Conservation (phyloP, 2,113 vertebrate genomes). For the Leucosticte australis region DNA sequence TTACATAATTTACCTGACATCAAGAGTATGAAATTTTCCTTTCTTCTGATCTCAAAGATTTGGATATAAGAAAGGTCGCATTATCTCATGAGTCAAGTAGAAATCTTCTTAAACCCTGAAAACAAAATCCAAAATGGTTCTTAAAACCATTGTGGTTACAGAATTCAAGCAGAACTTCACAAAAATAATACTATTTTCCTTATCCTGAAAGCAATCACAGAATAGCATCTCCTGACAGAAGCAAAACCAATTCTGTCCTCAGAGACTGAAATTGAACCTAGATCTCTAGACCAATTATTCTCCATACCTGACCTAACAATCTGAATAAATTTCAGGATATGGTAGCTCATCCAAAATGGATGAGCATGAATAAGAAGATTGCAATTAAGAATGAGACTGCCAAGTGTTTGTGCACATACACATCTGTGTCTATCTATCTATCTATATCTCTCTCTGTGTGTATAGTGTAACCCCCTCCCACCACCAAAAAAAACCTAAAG, state of each 20-base stretch:
- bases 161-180: slow-evolving; percentile 53
- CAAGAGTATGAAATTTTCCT: slow-evolving; percentile 69
- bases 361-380: background rate
- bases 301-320: background rate
- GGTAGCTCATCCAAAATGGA: background rate
- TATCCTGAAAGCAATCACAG: background rate
- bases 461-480: rapidly evolving
- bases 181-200: slow-evolving; percentile 1
- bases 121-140: slow-evolving; percentile 70
- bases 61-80: slow-evolving; percentile 67
- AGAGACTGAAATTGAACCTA: background rate
- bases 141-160: slow-evolving; percentile 68
- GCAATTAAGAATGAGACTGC: background rate
- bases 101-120: slow-evolving; percentile 70
- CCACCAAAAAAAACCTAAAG: background rate
- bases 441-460: rapidly evolving
- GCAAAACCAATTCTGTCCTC: background rate
- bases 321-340: background rate
- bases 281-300: background rate
- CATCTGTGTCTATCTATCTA: rapidly evolving
- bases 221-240: background rate
- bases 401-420: background rate
- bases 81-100: slow-evolving; percentile 68
- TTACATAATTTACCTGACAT: slow-evolving; percentile 63
- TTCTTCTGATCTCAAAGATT: slow-evolving; percentile 68